Evolutionary conservation across 2,888 invertebrate species (phyloP).

Genomic region (Dynastes hyllus): DNA sequence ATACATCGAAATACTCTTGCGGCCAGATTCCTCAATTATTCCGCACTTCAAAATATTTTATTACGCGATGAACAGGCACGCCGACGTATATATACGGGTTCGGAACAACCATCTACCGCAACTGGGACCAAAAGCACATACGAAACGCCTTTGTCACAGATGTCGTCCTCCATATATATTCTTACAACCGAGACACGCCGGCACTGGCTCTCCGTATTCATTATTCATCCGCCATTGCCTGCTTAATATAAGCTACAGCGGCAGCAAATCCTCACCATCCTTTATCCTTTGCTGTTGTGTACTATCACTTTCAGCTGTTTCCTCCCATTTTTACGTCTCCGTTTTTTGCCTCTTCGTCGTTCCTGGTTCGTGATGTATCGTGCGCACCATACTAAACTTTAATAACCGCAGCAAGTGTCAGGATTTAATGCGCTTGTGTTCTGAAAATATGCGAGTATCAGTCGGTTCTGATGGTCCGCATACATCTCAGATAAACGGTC

Average conservation of each 20-base stretch:
- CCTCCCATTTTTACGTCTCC: conserved; percentile 49
- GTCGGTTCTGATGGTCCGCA: conserved; percentile 31
- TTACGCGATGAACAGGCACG: conserved; percentile 23
- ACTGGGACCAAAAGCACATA: conserved; percentile 39
- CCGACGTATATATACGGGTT: conserved; percentile 29
- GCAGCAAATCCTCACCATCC: conserved; percentile 51
- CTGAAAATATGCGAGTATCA: conserved; percentile 42
- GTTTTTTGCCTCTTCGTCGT: conserved; percentile 30
- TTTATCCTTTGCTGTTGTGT: conserved; percentile 48
- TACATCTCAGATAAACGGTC: conserved; percentile 10
- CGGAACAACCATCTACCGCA: conserved; percentile 34
- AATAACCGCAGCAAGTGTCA: conserved; percentile 48
- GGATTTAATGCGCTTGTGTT: conserved; percentile 46
- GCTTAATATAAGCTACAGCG: conserved; percentile 50
- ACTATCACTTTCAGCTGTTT: conserved; percentile 52
- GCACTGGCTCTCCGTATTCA: conserved; percentile 49
- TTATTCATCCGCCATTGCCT: conserved; percentile 50
- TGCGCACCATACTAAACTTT: conserved; percentile 41
- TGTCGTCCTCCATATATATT: conserved; percentile 50
- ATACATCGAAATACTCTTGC: conserved; percentile 1
- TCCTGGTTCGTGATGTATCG: conserved; percentile 43
- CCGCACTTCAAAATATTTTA: conserved; percentile 37
- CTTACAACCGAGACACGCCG: conserved; percentile 35
- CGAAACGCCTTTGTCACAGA: conserved; percentile 47
- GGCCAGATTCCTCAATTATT: conserved; percentile 26